Conservation (phyloP, 2,797 vertebrate species). For the Darevskia mixta region DNA sequence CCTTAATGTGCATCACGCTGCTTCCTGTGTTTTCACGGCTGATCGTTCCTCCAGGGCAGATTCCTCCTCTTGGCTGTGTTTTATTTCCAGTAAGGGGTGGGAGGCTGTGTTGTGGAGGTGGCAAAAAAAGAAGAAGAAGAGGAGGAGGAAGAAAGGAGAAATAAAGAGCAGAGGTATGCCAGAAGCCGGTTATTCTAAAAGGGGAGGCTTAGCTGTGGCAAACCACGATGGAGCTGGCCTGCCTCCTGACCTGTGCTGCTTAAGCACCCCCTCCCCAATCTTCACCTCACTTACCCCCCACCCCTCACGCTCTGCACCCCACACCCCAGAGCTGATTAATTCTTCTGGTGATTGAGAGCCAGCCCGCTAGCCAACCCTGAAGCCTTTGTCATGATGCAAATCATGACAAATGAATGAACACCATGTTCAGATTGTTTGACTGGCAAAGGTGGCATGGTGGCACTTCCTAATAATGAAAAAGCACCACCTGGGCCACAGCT, state of each 20-base stretch:
- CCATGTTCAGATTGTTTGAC: constrained; percentile 23
- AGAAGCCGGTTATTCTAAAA: neutral
- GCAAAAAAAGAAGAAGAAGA: neutral
- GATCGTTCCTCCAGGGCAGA: neutral
- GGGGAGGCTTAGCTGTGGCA: neutral
- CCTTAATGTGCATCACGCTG: accelerated
- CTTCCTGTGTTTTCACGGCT: neutral
- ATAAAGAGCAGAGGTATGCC: neutral
- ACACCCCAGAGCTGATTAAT: constrained; percentile 16
- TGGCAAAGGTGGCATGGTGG: constrained; percentile 19
- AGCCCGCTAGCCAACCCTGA: constrained; percentile 16
- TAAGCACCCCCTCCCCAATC: neutral
- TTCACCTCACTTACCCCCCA: neutral
- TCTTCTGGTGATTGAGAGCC: constrained; percentile 24
- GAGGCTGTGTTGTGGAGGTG: neutral
- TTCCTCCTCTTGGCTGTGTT: neutral
- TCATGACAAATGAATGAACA: constrained; percentile 30
- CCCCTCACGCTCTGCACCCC: too few relatives aligned
- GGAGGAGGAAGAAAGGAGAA: too few relatives aligned
- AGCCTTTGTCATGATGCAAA: neutral
- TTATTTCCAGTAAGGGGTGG: neutral
- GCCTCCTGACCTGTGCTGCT: neutral
- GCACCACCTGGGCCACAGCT: neutral
- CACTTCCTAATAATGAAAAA: neutral
- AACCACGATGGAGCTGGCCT: accelerated